phyloP scores from a whole-genome alignment of 2,797 vertebrate genomes.

The Alcedo atthis region DNA sequence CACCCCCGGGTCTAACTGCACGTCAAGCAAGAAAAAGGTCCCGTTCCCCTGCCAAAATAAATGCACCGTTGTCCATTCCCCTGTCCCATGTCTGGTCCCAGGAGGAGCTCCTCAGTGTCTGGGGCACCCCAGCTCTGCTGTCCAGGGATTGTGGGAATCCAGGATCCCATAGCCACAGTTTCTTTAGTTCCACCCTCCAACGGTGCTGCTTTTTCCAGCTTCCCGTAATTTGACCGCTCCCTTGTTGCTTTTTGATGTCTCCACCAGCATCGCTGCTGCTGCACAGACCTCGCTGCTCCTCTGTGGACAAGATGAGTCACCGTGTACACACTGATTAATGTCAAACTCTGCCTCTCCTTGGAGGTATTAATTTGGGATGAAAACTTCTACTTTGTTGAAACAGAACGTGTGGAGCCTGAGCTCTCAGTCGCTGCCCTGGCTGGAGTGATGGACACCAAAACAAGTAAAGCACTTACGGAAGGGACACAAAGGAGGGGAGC shows the following conservation, averaged over 20 bases:
- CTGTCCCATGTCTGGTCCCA: accelerated
- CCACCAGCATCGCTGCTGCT: background rate
- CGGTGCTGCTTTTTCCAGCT: background rate
- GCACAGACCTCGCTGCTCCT: background rate
- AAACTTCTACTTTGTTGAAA: background rate
- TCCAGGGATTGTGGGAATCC: background rate
- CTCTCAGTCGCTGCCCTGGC: background rate
- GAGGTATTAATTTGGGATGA: conserved; percentile 27
- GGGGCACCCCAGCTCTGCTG: background rate
- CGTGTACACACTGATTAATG: background rate
- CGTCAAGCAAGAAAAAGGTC: background rate
- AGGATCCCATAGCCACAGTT: background rate
- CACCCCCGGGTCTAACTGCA: accelerated
- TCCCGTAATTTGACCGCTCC: background rate
- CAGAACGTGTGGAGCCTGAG: background rate
- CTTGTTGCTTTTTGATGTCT: conserved; percentile 26
- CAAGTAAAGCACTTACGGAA: background rate
- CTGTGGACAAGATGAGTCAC: conserved; percentile 21
- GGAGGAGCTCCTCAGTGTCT: background rate
- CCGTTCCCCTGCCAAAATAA: background rate
- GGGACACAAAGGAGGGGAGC: background rate
- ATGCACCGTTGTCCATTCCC: accelerated
- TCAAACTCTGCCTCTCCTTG: conserved; percentile 28
- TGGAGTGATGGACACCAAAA: background rate
- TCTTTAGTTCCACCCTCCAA: background rate